Evolutionary conservation across 2,797 vertebrate species (phyloP).

Genomic region (Graptemys geographica): DNA sequence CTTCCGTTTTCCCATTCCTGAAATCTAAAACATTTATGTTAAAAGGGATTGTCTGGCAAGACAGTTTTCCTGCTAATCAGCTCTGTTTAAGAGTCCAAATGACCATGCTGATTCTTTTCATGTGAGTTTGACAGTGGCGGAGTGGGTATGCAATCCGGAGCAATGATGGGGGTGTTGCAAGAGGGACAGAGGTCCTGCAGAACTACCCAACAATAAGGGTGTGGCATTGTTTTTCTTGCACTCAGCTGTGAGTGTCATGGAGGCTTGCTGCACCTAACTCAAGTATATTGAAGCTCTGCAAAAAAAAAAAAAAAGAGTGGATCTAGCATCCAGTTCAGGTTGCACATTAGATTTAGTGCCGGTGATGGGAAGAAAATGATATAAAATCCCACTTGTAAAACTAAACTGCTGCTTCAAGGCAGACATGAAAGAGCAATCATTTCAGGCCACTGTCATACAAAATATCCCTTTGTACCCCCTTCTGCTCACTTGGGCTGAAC

Average conservation of each 20-base stretch:
- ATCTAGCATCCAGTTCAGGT: conserved; percentile 52
- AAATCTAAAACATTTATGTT: neutral
- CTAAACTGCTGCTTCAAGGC: neutral
- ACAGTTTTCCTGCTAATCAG: neutral
- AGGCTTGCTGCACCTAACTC: conserved; percentile 11
- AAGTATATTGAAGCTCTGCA: neutral
- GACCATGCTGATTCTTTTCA: neutral
- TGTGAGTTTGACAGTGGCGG: neutral
- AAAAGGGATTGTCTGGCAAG: neutral
- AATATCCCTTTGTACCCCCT: conserved; percentile 36
- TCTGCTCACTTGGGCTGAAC: conserved; percentile 41
- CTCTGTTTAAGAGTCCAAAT: neutral
- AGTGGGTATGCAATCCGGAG: neutral
- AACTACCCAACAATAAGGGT: neutral
- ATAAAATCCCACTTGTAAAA: conserved; percentile 37
- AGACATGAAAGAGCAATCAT: conserved; percentile 24
- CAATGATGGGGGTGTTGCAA: neutral
- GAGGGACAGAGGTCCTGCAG: conserved; percentile 28
- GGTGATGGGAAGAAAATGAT: neutral
- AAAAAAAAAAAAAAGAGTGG: neutral
- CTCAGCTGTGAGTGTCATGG: neutral
- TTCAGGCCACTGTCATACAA: conserved; percentile 39
- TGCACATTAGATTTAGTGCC: conserved; percentile 28
- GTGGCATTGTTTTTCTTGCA: conserved; percentile 38
- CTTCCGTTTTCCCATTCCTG: neutral